phyloP scores from a whole-genome alignment of 2,797 vertebrate species.

The Rhadinocentrus ornatus region DNA sequence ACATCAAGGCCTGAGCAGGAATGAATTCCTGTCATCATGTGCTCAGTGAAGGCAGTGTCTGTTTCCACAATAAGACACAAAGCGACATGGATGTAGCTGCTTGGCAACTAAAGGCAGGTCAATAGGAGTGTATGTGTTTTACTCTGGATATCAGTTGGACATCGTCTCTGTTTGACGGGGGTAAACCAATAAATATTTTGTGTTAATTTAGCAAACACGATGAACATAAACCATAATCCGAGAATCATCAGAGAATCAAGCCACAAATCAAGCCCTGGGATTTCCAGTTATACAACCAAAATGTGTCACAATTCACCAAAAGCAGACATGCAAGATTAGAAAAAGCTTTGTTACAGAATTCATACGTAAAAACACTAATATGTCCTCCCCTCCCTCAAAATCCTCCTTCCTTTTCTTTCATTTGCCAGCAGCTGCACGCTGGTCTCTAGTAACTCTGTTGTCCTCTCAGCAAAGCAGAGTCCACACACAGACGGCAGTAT shows the following conservation, averaged over 20 bases:
- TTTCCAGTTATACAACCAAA: constrained; percentile 49
- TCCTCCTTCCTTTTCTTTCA: constrained; percentile 35
- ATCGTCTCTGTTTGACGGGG: constrained; percentile 3
- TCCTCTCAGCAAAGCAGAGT: constrained; percentile 71
- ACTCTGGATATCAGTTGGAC: constrained; percentile 18
- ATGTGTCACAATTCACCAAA: constrained; percentile 42
- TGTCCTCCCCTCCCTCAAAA: constrained; percentile 33
- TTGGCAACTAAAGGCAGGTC: constrained; percentile 64
- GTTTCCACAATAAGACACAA: constrained; percentile 68
- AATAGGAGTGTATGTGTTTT: constrained; percentile 50
- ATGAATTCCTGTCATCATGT: constrained; percentile 82
- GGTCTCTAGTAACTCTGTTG: constrained; percentile 70
- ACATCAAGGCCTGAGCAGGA: constrained; percentile 78
- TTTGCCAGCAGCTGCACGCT: constrained; percentile 47
- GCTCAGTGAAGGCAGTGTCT: constrained; percentile 59
- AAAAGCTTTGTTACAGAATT: constrained; percentile 41
- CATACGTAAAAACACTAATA: constrained; percentile 19
- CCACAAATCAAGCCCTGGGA: constrained; percentile 19
- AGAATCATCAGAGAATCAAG: constrained; percentile 17
- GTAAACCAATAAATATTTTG: neutral
- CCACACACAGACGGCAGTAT: constrained; percentile 59
- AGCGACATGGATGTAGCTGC: constrained; percentile 61
- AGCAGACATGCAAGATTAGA: constrained; percentile 34
- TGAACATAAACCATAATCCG: neutral
- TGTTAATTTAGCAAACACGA: neutral